Conservation (phyloP, 2,797 vertebrate genomes). For the Galaxias olidus region DNA sequence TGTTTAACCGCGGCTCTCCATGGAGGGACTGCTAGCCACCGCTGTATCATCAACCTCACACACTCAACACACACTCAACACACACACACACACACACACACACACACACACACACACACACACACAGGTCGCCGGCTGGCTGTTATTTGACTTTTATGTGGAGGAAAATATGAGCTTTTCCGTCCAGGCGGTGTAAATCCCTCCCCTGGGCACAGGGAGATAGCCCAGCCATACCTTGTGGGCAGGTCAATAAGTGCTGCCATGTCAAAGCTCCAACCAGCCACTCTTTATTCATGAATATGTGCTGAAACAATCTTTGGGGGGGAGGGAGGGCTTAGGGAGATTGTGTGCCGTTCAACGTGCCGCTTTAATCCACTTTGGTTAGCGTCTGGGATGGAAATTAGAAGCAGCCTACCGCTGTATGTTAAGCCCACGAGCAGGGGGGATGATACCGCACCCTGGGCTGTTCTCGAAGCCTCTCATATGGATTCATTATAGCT, state of each 20-base stretch:
- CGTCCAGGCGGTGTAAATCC: conserved; percentile 61
- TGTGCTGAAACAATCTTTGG: conserved; percentile 63
- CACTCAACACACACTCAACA: conserved; percentile 32
- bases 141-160: conserved; percentile 71
- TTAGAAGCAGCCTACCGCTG: conserved; percentile 35
- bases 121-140: conserved; percentile 54
- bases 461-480: conserved; percentile 21
- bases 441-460: conserved; percentile 42
- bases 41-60: conserved; percentile 47
- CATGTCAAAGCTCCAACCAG: conserved; percentile 67
- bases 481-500: background rate
- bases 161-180: conserved; percentile 72
- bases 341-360: conserved; percentile 39
- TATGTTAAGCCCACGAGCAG: conserved; percentile 35
- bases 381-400: conserved; percentile 43
- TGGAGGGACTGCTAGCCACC: conserved; percentile 60
- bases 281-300: conserved; percentile 65
- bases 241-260: conserved; percentile 66
- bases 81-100: no score
- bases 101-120: no score
- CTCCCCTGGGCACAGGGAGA: conserved; percentile 58
- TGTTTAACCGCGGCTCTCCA: conserved; percentile 52
- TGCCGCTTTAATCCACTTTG: conserved; percentile 49
- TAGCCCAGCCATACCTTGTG: conserved; percentile 51
- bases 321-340: conserved; percentile 36